Conservation (phyloP, 64 coral and sea anemone genomes). For the Dendronephthya gigantea region DNA sequence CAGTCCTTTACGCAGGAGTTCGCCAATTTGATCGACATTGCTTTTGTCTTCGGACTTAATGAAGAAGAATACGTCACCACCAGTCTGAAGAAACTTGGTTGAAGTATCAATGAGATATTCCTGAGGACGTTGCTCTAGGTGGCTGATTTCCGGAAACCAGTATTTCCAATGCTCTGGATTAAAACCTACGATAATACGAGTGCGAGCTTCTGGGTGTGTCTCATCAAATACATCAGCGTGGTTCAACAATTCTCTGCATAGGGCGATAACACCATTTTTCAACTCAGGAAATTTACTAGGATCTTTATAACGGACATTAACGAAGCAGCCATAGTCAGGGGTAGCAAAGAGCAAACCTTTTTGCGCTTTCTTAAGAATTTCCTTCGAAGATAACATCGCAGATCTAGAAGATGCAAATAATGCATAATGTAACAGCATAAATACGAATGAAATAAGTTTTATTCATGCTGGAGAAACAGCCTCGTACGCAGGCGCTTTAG, state of each 20-base stretch:
- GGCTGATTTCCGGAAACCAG: constrained; percentile 47
- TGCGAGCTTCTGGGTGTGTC: constrained; percentile 28
- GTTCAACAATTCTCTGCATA: constrained; percentile 22
- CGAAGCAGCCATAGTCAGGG: constrained; percentile 54
- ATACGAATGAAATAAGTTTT: too few relatives aligned
- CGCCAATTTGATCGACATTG: constrained; percentile 27
- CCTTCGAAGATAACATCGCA: not conserved
- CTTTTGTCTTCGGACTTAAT: constrained; percentile 40
- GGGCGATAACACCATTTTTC: constrained; percentile 25
- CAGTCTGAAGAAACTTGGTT: constrained; percentile 63
- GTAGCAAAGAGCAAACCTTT: constrained; percentile 50
- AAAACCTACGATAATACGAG: constrained; percentile 56
- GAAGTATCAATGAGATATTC: constrained; percentile 34
- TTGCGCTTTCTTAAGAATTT: constrained; percentile 48
- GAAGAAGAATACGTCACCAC: constrained; percentile 59
- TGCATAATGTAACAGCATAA: too few relatives aligned
- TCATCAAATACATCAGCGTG: constrained; percentile 29
- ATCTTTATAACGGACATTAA: constrained; percentile 27
- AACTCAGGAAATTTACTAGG: not conserved
- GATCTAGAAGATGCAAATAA: not conserved
- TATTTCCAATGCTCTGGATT: constrained; percentile 50
- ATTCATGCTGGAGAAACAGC: too few relatives aligned
- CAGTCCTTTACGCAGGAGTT: constrained; percentile 18
- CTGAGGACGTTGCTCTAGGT: constrained; percentile 24
- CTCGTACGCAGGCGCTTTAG: too few relatives aligned